A percentile compares a stretch with the other conserved stretches of the same genome.
These are phyloP conservation scores for Xestia rhomboidea DNA, from an alignment of 2,888 invertebrate species.

Conservation along the genomic window DNA sequence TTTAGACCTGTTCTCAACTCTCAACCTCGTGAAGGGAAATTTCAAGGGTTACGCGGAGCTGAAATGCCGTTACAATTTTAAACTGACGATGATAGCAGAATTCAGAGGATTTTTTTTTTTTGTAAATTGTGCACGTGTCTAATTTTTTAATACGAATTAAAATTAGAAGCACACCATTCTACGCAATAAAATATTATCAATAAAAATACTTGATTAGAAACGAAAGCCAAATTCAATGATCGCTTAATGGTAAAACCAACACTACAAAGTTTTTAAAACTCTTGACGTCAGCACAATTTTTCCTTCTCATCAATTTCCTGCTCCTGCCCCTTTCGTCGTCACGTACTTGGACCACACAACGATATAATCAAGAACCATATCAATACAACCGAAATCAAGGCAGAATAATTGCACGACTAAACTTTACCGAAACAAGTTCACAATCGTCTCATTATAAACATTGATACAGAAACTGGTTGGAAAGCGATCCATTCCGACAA, in stretches of 20 bases:
- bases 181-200: no score
- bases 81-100: slow-evolving; percentile 18
- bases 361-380: slow-evolving; percentile 44
- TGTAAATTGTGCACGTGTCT: background rate
- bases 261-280: background rate
- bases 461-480: slow-evolving; percentile 55
- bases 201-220: background rate
- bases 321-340: background rate
- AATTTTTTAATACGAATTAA: background rate
- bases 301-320: slow-evolving; percentile 1
- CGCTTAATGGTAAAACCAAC: background rate
- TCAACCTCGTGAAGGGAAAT: slow-evolving; percentile 58
- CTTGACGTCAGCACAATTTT: background rate
- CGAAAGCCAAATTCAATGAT: background rate
- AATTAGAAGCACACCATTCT: background rate
- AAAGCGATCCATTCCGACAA: slow-evolving; percentile 57
- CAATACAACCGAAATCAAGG: slow-evolving; percentile 42
- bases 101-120: background rate
- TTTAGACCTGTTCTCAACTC: slow-evolving; percentile 67
- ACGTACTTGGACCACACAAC: slow-evolving; percentile 54
- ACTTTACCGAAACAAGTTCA: slow-evolving; percentile 51
- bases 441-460: slow-evolving; percentile 56
- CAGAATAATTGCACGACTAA: slow-evolving; percentile 54
- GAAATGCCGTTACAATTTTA: slow-evolving; percentile 35
- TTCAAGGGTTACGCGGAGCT: slow-evolving; percentile 37